Conservation (phyloP, 2,888 invertebrate genomes). For the Acanthacorydalis orientalis region DNA sequence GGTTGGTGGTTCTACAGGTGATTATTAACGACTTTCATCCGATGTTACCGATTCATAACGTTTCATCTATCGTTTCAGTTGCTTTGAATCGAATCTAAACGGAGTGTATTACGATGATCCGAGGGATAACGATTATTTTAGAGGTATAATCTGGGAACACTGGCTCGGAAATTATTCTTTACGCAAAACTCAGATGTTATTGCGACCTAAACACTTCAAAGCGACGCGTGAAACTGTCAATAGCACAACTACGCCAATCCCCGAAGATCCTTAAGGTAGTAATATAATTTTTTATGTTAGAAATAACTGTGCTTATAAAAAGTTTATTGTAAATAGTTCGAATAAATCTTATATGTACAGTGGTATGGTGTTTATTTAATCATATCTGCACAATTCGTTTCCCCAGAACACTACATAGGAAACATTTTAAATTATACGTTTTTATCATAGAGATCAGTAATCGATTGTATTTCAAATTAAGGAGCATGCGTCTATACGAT, state of each 20-base stretch:
- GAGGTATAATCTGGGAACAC: slow-evolving; percentile 38
- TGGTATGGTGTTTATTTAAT: too few relatives aligned
- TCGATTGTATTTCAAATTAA: too few relatives aligned
- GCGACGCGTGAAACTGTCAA: slow-evolving; percentile 10
- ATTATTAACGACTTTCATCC: neutral
- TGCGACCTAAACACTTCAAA: slow-evolving; percentile 17
- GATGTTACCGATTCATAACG: too few relatives aligned
- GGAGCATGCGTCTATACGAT: too few relatives aligned
- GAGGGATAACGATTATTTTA: slow-evolving; percentile 26
- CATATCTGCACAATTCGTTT: too few relatives aligned
- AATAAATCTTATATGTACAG: too few relatives aligned
- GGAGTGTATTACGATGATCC: slow-evolving; percentile 30
- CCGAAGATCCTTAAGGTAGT: neutral
- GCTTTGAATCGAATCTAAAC: slow-evolving; percentile 38
- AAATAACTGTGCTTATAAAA: too few relatives aligned
- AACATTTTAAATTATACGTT: too few relatives aligned
- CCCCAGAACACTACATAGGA: too few relatives aligned
- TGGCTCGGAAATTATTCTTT: slow-evolving; percentile 39
- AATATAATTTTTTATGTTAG: too few relatives aligned
- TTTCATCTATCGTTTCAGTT: slow-evolving; percentile 21
- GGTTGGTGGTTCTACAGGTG: slow-evolving; percentile 46
- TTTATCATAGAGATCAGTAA: too few relatives aligned
- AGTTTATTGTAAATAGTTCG: too few relatives aligned
- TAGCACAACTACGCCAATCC: slow-evolving; percentile 1
- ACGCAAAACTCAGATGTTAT: slow-evolving; percentile 31